Evolutionary conservation across 2,797 vertebrate genomes (phyloP).

Genomic region (Alosa sapidissima): DNA sequence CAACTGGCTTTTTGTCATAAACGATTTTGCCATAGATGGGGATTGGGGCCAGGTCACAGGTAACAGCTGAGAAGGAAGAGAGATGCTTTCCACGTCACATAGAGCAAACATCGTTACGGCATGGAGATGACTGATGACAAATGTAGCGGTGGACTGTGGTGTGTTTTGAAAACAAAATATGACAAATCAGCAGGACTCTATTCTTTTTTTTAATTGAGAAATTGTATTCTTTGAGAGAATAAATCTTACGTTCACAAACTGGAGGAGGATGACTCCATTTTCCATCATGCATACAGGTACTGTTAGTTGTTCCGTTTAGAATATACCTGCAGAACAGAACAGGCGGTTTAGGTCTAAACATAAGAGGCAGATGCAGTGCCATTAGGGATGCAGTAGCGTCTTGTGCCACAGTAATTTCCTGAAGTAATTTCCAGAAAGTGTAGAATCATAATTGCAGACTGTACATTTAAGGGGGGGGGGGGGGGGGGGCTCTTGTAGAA

Average conservation of each 20-base stretch:
- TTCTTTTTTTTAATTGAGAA: background rate
- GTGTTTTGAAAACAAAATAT: background rate
- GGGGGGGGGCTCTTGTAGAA: too few relatives aligned
- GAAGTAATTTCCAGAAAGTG: too few relatives aligned
- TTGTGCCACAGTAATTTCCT: too few relatives aligned
- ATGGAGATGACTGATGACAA: background rate
- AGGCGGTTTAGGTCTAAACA: background rate
- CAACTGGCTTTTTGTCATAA: constrained; percentile 52
- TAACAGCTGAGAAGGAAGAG: constrained; percentile 69
- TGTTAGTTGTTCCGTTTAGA: constrained; percentile 74
- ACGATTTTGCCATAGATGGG: constrained; percentile 73
- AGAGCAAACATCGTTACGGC: background rate
- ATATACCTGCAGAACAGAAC: constrained; percentile 74
- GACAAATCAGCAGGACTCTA: background rate
- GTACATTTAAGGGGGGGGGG: too few relatives aligned
- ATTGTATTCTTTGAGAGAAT: background rate
- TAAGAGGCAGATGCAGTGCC: background rate
- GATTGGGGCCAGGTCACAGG: constrained; percentile 73
- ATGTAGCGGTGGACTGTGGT: background rate
- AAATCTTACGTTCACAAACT: constrained; percentile 77
- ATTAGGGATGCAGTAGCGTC: background rate
- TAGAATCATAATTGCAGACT: too few relatives aligned
- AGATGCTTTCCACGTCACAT: background rate
- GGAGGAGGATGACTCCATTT: constrained; percentile 79
- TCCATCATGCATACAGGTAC: constrained; percentile 77